A percentile compares a stretch with the other conserved stretches of the same genome.
Evolutionary conservation across 2,888 invertebrate species (phyloP).

Genomic region (Mantis religiosa): DNA sequence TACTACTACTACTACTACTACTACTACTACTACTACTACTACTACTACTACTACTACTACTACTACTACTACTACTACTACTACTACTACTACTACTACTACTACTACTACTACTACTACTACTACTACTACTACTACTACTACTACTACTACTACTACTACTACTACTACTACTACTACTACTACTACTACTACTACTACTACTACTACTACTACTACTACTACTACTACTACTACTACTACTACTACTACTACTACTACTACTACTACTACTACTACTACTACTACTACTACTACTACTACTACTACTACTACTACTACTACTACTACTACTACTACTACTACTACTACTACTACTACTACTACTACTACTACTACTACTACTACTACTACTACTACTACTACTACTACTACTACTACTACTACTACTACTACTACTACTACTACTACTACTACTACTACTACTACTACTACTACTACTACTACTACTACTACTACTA

Average conservation of each 20-base stretch:
- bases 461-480: not conserved
- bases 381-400: not conserved
- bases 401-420: not conserved
- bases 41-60: not conserved
- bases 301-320: not conserved
- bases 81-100: constrained; percentile 5
- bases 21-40: constrained; percentile 26
- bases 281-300: not conserved
- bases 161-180: not conserved
- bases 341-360: not conserved
- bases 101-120: constrained; percentile 29
- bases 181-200: constrained; percentile 28
- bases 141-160: not conserved
- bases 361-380: not conserved
- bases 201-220: not conserved
- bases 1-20: not conserved
- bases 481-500: not conserved
- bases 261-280: constrained; percentile 21
- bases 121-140: constrained; percentile 17
- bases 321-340: not conserved
- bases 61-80: not conserved
- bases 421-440: not conserved
- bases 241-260: not conserved
- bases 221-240: not conserved
- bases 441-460: not conserved